phyloP scores from a whole-genome alignment of 2,797 vertebrate species.

The Rhodeus uyekii region DNA sequence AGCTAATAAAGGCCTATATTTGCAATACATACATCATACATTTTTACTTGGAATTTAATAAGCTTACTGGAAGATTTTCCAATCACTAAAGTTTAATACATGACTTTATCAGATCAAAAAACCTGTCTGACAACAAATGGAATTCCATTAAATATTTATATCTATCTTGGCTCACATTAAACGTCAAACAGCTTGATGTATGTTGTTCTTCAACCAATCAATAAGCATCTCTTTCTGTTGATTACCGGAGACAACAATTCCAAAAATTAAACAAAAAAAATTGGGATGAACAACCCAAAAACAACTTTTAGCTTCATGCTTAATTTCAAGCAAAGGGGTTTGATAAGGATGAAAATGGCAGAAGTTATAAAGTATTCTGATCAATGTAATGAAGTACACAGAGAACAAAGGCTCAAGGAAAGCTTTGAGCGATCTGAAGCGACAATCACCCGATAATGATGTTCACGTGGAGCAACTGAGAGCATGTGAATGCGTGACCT shows the following conservation, averaged over 20 bases:
- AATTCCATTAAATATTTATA: background rate
- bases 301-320: constrained; percentile 63
- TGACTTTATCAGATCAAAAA: background rate
- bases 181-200: background rate
- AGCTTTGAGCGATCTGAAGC: constrained; percentile 7
- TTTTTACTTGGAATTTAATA: background rate
- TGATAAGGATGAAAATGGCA: constrained; percentile 22
- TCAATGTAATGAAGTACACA: constrained; percentile 60
- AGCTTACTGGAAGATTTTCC: background rate
- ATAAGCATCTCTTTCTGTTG: background rate
- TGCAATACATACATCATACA: background rate
- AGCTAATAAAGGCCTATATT: background rate
- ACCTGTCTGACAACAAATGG: background rate
- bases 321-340: constrained; percentile 39
- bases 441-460: constrained; percentile 66
- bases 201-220: constrained; percentile 2
- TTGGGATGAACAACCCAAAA: background rate
- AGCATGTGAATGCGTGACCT: constrained; percentile 57
- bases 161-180: background rate
- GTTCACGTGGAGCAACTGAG: constrained; percentile 49
- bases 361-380: constrained; percentile 51
- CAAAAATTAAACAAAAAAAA: background rate
- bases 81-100: background rate
- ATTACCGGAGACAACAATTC: background rate
- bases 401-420: constrained; percentile 49